A percentile compares a stretch with the other conserved stretches of the same genome.
Conservation (phyloP, 2,888 invertebrate genomes). For the Oscheius sp. region DNA sequence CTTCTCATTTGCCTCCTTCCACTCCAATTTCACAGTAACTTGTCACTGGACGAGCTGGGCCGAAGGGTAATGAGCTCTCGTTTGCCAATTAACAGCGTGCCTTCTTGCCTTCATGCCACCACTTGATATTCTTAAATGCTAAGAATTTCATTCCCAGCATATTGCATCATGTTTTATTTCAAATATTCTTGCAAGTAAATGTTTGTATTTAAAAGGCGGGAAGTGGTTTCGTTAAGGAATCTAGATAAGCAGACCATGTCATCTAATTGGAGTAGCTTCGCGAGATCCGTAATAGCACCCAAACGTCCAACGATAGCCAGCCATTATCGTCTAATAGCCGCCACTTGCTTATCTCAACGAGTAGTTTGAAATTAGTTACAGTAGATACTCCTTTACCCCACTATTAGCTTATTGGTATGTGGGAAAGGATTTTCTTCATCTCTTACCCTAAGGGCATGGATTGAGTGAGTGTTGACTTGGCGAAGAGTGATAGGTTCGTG, state of each 20-base stretch:
- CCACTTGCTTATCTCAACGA: slow-evolving; percentile 29
- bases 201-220: not conserved
- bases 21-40: slow-evolving; percentile 34
- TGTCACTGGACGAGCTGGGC: slow-evolving; percentile 22
- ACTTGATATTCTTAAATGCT: slow-evolving; percentile 12
- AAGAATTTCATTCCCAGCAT: not conserved
- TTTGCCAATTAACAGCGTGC: slow-evolving; percentile 28
- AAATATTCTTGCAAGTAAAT: not conserved
- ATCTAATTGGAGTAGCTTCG: slow-evolving; percentile 32
- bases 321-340: slow-evolving; percentile 33
- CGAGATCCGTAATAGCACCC: slow-evolving; percentile 31
- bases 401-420: slow-evolving; percentile 17
- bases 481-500: slow-evolving; percentile 29
- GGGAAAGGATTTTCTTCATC: slow-evolving; percentile 15
- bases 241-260: slow-evolving; percentile 24
- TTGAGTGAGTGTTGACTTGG: slow-evolving; percentile 26
- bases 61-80: slow-evolving; percentile 29
- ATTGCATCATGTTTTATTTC: no score
- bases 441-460: slow-evolving; percentile 15
- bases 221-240: slow-evolving; percentile 27
- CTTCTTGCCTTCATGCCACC: slow-evolving; percentile 13
- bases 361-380: slow-evolving; percentile 5
- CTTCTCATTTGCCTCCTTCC: slow-evolving; percentile 27
- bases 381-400: not conserved
- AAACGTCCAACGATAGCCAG: slow-evolving; percentile 29